Conservation (phyloP, 2,113 vertebrate species). For the Centrocercus urophasianus region DNA sequence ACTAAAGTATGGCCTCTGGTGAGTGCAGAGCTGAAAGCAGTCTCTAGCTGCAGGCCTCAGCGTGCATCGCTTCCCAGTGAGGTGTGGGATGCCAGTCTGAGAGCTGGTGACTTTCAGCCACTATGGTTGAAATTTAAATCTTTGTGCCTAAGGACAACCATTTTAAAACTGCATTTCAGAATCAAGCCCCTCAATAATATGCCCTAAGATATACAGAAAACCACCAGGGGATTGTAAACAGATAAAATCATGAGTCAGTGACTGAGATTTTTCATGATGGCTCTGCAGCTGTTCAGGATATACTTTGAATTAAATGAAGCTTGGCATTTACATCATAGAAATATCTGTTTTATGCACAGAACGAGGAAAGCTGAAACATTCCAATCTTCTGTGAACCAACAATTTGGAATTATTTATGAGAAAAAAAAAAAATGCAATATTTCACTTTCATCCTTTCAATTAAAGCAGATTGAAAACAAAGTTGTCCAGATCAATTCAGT, state of each 20-base stretch:
- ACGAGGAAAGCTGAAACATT: neutral
- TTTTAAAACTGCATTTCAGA: neutral
- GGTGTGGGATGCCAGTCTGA: neutral
- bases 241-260: neutral
- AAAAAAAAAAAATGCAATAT: neutral
- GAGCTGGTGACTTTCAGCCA: neutral
- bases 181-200: neutral
- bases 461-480: slow-evolving; percentile 9
- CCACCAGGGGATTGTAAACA: neutral
- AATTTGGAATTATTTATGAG: slow-evolving; percentile 52
- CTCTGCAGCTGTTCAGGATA: neutral
- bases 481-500: neutral
- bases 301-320: slow-evolving; percentile 34
- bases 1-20: neutral
- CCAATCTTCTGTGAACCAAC: neutral
- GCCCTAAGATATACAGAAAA: neutral
- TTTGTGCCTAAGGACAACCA: neutral
- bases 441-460: slow-evolving; percentile 39
- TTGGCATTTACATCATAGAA: slow-evolving; percentile 19
- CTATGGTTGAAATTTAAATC: neutral
- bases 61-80: neutral
- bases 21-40: neutral
- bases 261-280: neutral
- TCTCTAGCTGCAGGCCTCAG: neutral
- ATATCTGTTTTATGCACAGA: neutral